Evolutionary conservation across 2,888 invertebrate genomes (phyloP).

Genomic region (Stramonita haemastoma): DNA sequence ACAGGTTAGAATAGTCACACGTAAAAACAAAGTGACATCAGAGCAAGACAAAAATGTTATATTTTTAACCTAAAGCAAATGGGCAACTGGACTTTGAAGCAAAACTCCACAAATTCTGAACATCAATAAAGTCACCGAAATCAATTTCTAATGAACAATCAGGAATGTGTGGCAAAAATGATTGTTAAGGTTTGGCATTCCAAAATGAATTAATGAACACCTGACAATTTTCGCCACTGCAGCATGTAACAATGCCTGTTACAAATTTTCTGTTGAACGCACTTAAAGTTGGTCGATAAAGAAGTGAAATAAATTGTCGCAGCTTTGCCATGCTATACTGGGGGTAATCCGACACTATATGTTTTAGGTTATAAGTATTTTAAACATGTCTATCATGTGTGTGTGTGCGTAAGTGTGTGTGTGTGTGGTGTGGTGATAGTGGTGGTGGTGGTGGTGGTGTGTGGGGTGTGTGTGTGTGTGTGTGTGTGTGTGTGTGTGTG

Average conservation of each 20-base stretch:
- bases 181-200: background rate
- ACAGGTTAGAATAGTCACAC: no score
- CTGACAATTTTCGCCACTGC: background rate
- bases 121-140: no score
- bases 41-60: background rate
- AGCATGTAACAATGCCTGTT: background rate
- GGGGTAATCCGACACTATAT: no score
- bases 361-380: background rate
- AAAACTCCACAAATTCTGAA: no score
- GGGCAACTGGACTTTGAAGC: no score
- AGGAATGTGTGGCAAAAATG: no score
- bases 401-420: background rate
- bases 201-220: background rate
- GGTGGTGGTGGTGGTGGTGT: background rate
- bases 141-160: no score
- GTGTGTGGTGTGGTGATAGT: no score
- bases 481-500: background rate
- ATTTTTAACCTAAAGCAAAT: background rate
- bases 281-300: background rate
- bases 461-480: constrained; percentile 1
- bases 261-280: background rate
- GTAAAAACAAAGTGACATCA: background rate
- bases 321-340: no score
- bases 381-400: background rate
- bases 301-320: no score